phyloP scores from a whole-genome alignment of 2,888 invertebrate genomes.

The Archips xylosteana region DNA sequence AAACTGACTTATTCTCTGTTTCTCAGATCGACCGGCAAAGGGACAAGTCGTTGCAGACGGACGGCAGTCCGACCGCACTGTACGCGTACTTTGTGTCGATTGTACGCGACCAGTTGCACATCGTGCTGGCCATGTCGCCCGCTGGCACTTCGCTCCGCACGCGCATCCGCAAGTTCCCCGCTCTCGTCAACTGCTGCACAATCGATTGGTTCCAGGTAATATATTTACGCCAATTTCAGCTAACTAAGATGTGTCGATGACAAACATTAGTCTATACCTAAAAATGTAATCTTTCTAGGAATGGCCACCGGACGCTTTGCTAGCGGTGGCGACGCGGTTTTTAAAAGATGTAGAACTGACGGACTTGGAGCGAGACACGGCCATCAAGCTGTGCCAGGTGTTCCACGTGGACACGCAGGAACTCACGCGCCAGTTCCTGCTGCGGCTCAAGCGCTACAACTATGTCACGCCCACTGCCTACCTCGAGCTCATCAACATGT shows the following conservation, averaged over 20 bases:
- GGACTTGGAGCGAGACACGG: slow-evolving; percentile 89
- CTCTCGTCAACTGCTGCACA: slow-evolving; percentile 97
- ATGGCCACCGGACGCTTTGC: slow-evolving; percentile 97
- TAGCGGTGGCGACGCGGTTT: slow-evolving; percentile 95
- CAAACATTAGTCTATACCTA: too few species aligned
- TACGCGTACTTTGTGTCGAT: slow-evolving; percentile 96
- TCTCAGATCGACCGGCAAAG: slow-evolving; percentile 93
- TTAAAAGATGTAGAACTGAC: slow-evolving; percentile 92
- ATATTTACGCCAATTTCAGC: not conserved
- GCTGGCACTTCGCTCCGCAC: slow-evolving; percentile 94
- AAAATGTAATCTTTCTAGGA: slow-evolving; percentile 76
- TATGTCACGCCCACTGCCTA: slow-evolving; percentile 98
- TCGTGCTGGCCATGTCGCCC: slow-evolving; percentile 95
- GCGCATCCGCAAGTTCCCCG: slow-evolving; percentile 95
- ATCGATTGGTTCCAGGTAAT: slow-evolving; percentile 96
- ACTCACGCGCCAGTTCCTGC: slow-evolving; percentile 88
- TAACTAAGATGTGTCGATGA: too few species aligned
- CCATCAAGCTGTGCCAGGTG: slow-evolving; percentile 95
- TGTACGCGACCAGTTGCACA: slow-evolving; percentile 95
- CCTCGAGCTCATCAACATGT: slow-evolving; percentile 95
- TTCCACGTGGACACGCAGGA: slow-evolving; percentile 94
- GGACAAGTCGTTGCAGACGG: slow-evolving; percentile 95
- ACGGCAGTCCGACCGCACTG: slow-evolving; percentile 95
- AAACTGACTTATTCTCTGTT: not conserved
- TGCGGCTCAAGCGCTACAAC: slow-evolving; percentile 89